phyloP scores from a whole-genome alignment of 2,797 vertebrate genomes.

The Pachyuromys duprasi region DNA sequence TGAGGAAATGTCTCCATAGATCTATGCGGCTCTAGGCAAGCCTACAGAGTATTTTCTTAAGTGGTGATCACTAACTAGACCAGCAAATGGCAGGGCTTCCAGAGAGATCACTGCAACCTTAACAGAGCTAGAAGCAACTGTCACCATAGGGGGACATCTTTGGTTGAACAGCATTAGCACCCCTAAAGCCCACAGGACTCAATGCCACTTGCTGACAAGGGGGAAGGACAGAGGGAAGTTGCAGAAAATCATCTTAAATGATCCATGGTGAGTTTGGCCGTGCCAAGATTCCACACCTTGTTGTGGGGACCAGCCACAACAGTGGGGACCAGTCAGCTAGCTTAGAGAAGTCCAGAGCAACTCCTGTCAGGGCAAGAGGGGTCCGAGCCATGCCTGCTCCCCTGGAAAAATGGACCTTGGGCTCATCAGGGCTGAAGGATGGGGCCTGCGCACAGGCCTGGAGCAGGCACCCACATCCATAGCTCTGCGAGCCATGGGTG shows the following conservation, averaged over 20 bases:
- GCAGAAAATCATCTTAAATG: not conserved
- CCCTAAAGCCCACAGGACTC: not conserved
- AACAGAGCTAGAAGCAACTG: not conserved
- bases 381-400: accelerated
- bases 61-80: not conserved
- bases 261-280: not conserved
- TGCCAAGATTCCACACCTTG: not conserved
- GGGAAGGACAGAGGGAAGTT: accelerated
- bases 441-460: accelerated
- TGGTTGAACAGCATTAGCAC: too few species aligned
- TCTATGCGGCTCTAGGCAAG: not conserved
- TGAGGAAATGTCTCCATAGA: not conserved
- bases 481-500: accelerated
- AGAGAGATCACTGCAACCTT: not conserved
- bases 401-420: not conserved
- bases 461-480: accelerated
- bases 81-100: accelerated
- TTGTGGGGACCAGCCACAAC: not conserved
- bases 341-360: not conserved
- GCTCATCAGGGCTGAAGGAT: accelerated
- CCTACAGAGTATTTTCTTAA: not conserved
- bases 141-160: not conserved
- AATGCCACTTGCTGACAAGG: accelerated
- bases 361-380: not conserved
- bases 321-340: not conserved